Conservation (phyloP, 2,797 vertebrate genomes). For the Alcedo quadribrachys region DNA sequence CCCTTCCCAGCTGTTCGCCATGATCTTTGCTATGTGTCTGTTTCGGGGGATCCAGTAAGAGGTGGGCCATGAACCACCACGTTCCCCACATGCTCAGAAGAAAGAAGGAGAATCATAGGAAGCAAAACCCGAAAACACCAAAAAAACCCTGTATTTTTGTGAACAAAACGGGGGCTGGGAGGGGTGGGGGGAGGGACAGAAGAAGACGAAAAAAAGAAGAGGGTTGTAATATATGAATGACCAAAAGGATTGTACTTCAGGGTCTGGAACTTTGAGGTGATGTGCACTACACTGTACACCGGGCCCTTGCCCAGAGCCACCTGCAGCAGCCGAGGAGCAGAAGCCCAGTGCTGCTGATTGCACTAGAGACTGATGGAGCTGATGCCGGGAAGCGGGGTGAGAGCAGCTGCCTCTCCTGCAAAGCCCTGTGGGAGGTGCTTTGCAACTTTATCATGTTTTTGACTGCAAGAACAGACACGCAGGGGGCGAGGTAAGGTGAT, state of each 20-base stretch:
- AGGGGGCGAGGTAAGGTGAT: background rate
- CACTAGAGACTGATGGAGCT: constrained; percentile 29
- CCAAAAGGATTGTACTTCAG: constrained; percentile 86
- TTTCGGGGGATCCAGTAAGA: constrained; percentile 91
- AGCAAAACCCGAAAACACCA: constrained; percentile 17
- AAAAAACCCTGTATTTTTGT: constrained; percentile 73
- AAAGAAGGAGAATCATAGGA: constrained; percentile 35
- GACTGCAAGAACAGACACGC: background rate
- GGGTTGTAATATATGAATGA: constrained; percentile 79
- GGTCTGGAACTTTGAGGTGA: constrained; percentile 89
- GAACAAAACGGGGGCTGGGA: constrained; percentile 46
- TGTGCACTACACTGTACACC: constrained; percentile 69
- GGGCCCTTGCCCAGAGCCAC: constrained; percentile 34
- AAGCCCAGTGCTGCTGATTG: constrained; percentile 11
- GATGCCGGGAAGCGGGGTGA: background rate
- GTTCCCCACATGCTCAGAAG: constrained; percentile 49
- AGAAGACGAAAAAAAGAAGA: background rate
- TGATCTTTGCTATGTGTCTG: constrained; percentile 95
- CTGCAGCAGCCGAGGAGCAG: background rate
- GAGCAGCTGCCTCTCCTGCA: background rate
- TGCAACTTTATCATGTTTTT: background rate
- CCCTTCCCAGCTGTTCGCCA: constrained; percentile 87
- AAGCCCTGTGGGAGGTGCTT: background rate
- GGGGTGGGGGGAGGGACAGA: background rate
- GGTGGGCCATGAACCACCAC: background rate